phyloP scores from a whole-genome alignment of 2,113 vertebrate species.

The Edolisoma coerulescens region DNA sequence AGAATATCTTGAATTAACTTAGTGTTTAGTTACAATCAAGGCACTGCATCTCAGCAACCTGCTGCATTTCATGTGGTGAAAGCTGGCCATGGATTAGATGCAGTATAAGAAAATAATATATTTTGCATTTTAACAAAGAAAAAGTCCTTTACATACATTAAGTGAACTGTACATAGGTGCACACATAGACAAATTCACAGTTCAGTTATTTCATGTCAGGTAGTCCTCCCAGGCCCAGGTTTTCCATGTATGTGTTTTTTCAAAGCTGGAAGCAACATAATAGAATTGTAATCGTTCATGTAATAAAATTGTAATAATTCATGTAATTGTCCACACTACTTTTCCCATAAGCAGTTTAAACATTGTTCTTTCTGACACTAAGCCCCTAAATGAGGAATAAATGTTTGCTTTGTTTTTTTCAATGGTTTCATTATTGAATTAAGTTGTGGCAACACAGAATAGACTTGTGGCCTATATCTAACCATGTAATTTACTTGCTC shows the following conservation, averaged over 20 bases:
- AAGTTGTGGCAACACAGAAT: background rate
- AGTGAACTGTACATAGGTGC: background rate
- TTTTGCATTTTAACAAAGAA: background rate
- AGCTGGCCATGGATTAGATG: background rate
- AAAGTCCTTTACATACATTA: background rate
- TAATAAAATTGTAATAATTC: background rate
- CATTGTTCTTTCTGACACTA: background rate
- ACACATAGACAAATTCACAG: background rate
- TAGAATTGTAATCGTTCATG: background rate
- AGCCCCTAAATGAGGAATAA: background rate
- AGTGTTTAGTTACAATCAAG: background rate
- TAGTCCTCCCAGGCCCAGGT: background rate
- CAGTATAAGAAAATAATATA: background rate
- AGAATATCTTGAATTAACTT: background rate
- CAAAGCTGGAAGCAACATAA: background rate
- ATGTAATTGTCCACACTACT: background rate
- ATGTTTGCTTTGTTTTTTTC: background rate
- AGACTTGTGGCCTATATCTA: background rate
- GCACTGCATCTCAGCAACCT: background rate
- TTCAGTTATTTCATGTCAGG: background rate
- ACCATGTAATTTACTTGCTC: background rate
- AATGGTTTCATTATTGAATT: background rate
- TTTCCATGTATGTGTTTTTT: background rate
- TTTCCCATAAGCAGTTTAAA: background rate
- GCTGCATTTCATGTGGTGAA: background rate